Percentiles rank a stretch among this genome's conserved stretches.
phyloP scores from a whole-genome alignment of 2,113 vertebrate species.

The Beaufortia kweichowensis region DNA sequence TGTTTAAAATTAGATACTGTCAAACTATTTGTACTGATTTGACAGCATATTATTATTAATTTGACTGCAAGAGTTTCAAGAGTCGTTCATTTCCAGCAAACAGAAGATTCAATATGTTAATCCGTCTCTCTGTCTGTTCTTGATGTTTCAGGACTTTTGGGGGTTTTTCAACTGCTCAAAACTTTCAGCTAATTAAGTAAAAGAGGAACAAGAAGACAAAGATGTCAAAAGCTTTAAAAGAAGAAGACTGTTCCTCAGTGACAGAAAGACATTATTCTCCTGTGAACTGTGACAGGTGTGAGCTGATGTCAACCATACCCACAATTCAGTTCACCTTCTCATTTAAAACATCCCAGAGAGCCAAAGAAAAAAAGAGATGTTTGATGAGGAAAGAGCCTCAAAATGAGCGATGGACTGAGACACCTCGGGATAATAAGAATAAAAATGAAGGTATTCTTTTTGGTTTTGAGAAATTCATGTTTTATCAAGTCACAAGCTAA shows the following conservation, averaged over 20 bases:
- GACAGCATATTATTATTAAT: too few relatives aligned
- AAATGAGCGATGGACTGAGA: constrained; percentile 14
- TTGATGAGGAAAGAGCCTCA: neutral
- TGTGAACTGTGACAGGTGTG: constrained; percentile 16
- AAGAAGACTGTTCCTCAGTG: neutral
- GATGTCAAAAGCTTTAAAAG: neutral
- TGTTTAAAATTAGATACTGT: too few relatives aligned
- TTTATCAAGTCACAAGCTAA: neutral
- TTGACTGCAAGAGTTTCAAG: too few relatives aligned
- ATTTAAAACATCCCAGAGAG: constrained; percentile 16
- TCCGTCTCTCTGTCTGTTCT: neutral
- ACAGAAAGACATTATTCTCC: constrained; percentile 18
- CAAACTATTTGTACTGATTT: too few relatives aligned
- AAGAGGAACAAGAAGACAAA: neutral
- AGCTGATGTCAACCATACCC: neutral
- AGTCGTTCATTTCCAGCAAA: too few relatives aligned
- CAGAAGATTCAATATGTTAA: neutral
- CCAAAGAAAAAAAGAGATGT: neutral
- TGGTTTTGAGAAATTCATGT: neutral
- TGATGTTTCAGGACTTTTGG: too few relatives aligned
- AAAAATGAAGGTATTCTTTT: constrained; percentile 9
- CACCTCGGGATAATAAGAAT: neutral
- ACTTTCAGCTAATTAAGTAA: constrained; percentile 3
- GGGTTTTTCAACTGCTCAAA: neutral
- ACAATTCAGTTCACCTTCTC: constrained; percentile 18